phyloP scores from a whole-genome alignment of 2,888 invertebrate genomes.

The Drosophila buzzatii region DNA sequence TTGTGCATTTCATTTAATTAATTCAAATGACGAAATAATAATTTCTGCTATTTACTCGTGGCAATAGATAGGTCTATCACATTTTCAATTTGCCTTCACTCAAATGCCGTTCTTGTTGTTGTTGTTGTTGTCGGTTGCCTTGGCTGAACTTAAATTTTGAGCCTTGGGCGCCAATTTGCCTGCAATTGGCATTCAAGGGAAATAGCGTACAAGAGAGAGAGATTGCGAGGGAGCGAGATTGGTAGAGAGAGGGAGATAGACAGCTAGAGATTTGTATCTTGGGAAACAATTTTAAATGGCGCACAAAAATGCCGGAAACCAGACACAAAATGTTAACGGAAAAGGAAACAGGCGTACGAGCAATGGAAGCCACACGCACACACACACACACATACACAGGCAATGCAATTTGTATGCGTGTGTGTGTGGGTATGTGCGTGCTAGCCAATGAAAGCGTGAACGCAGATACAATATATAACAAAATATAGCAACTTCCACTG shows the following conservation, averaged over 20 bases:
- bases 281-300: conserved; percentile 79
- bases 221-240: not conserved
- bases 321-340: conserved; percentile 80
- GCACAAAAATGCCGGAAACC: conserved; percentile 80
- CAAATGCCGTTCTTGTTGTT: conserved; percentile 21
- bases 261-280: conserved; percentile 68
- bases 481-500: not conserved
- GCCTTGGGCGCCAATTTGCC: conserved; percentile 70
- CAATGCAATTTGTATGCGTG: conserved; percentile 24
- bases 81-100: conserved; percentile 42
- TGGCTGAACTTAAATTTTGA: conserved; percentile 59
- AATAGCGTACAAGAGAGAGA: too few species aligned
- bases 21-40: conserved; percentile 14
- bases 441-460: conserved; percentile 1
- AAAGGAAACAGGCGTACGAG: conserved; percentile 72
- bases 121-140: conserved; percentile 9
- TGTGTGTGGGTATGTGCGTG: conserved; percentile 11
- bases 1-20: conserved; percentile 20
- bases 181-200: conserved; percentile 74
- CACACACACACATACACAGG: conserved; percentile 1
- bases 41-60: conserved; percentile 4
- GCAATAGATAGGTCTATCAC: conserved; percentile 21
- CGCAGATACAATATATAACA: conserved; percentile 1
- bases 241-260: not conserved
- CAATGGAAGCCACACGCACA: conserved; percentile 12